Conservation (phyloP, 2,888 invertebrate species). For the Hypomecis punctinalis region DNA sequence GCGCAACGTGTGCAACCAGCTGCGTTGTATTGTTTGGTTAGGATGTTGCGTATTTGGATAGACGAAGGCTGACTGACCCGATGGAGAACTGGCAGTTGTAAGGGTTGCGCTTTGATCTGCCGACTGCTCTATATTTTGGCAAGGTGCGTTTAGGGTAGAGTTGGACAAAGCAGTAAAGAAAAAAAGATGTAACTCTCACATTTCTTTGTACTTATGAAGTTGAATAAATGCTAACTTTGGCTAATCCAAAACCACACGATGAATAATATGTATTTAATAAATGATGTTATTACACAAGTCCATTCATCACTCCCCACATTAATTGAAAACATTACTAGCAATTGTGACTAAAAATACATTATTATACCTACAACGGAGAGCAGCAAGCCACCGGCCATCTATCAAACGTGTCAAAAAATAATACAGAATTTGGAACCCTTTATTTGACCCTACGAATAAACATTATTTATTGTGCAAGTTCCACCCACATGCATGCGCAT, state of each 20-base stretch:
- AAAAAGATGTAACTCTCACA: background rate
- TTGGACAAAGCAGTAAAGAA: background rate
- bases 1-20: constrained; percentile 77
- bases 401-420: constrained; percentile 54
- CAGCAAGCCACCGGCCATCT: constrained; percentile 49
- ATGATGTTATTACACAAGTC: constrained; percentile 32
- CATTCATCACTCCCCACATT: constrained; percentile 44
- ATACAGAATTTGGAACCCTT: constrained; percentile 61
- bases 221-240: too few relatives aligned
- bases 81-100: constrained; percentile 48
- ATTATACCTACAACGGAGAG: constrained; percentile 43
- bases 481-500: constrained; percentile 56
- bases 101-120: constrained; percentile 70
- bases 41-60: constrained; percentile 66
- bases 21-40: constrained; percentile 78
- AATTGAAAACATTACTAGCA: constrained; percentile 39
- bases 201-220: background rate
- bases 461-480: constrained; percentile 52
- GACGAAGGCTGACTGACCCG: constrained; percentile 60
- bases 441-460: constrained; percentile 58
- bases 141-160: constrained; percentile 39
- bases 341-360: constrained; percentile 41
- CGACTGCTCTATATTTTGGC: constrained; percentile 51
- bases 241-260: background rate
- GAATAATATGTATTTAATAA: constrained; percentile 11